Percentiles rank a stretch among this genome's conserved stretches.
phyloP scores from a whole-genome alignment of 23 tunicate genomes.

The Halocynthia roretzi region DNA sequence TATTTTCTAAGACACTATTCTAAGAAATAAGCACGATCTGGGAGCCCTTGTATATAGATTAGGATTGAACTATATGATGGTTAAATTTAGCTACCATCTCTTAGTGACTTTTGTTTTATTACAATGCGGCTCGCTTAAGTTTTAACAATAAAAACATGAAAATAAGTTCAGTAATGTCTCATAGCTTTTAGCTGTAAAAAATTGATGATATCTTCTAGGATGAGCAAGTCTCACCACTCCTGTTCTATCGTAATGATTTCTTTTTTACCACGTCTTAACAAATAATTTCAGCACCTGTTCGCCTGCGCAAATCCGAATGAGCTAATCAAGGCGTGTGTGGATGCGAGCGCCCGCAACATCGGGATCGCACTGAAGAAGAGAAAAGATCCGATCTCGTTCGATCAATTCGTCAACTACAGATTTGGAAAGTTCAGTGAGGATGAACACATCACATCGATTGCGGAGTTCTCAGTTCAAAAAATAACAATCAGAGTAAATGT shows the following conservation, averaged over 20 bases:
- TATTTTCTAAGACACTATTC: too few species aligned
- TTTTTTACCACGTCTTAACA: too few species aligned
- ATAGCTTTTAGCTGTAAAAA: too few species aligned
- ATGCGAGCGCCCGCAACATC: constrained; percentile 58
- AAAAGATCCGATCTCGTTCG: constrained; percentile 66
- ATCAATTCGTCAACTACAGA: constrained; percentile 63
- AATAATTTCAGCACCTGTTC: constrained; percentile 56
- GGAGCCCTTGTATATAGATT: too few species aligned
- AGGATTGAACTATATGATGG: too few species aligned
- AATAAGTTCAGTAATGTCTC: too few species aligned
- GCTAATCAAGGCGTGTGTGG: constrained; percentile 65
- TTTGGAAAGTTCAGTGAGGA: constrained; percentile 83
- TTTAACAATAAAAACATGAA: too few species aligned
- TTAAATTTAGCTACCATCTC: too few species aligned
- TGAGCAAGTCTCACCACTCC: not conserved
- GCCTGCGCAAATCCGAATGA: constrained; percentile 51
- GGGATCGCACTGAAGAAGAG: constrained; percentile 56
- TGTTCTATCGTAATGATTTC: not conserved
- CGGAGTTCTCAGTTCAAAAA: constrained; percentile 83
- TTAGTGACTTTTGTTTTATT: too few species aligned
- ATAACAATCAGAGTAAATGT: constrained; percentile 43
- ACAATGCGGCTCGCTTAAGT: too few species aligned
- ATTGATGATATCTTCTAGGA: too few species aligned
- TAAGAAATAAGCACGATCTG: too few species aligned
- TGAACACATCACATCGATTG: constrained; percentile 82